These are phyloP conservation scores for Carpatolechia fugitivella DNA, from an alignment of 2,888 invertebrate species.

Conservation along the genomic window DNA sequence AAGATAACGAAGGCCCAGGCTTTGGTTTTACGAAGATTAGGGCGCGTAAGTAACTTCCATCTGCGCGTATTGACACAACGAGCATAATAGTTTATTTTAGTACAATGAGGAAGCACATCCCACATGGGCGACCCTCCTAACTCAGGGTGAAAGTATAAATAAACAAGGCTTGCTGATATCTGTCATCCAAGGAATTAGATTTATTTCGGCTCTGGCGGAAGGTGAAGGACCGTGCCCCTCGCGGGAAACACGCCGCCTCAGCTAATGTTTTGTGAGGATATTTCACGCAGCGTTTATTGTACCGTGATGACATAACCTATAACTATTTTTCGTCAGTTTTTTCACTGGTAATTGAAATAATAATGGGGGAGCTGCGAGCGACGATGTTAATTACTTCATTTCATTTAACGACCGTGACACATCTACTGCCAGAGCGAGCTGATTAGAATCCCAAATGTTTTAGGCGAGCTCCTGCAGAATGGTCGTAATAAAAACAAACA, in stretches of 20 bases:
- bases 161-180: constrained; percentile 78
- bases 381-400: constrained; percentile 13
- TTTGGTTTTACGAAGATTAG: constrained; percentile 10
- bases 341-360: constrained; percentile 12
- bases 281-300: constrained; percentile 32
- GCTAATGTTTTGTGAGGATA: constrained; percentile 45
- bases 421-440: not conserved
- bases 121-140: constrained; percentile 58
- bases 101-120: constrained; percentile 52
- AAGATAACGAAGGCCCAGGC: not conserved
- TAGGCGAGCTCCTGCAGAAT: not conserved
- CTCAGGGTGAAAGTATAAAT: constrained; percentile 73
- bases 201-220: constrained; percentile 72
- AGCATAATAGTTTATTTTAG: constrained; percentile 69
- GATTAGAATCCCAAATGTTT: constrained; percentile 4
- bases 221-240: constrained; percentile 68
- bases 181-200: constrained; percentile 77
- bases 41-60: constrained; percentile 18
- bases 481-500: constrained; percentile 13
- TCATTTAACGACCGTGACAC: constrained; percentile 8
- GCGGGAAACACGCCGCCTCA: constrained; percentile 38
- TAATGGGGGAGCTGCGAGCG: constrained; percentile 15
- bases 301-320: constrained; percentile 20
- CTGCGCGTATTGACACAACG: constrained; percentile 55
- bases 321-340: constrained; percentile 9